These are phyloP conservation scores for Tinea pellionella DNA, from an alignment of 2,888 invertebrate genomes.

Conservation along the genomic window DNA sequence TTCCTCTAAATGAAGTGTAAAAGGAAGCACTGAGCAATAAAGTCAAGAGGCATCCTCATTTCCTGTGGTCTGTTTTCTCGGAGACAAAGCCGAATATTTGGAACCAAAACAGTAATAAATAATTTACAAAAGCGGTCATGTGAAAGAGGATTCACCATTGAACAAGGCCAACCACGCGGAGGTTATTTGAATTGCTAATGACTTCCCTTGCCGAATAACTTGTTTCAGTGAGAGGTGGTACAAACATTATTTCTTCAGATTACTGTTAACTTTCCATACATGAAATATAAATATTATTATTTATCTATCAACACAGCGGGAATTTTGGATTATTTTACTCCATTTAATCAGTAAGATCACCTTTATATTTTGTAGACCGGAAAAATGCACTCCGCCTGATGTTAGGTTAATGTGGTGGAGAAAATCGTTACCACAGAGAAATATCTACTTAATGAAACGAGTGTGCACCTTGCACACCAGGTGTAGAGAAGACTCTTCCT, in stretches of 20 bases:
- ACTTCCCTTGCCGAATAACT: slow-evolving; percentile 49
- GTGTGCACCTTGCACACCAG: too few species aligned
- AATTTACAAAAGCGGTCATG: slow-evolving; percentile 61
- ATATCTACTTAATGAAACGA: too few species aligned
- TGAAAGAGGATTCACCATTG: slow-evolving; percentile 49
- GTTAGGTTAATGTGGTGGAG: too few species aligned
- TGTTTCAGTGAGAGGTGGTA: slow-evolving; percentile 24
- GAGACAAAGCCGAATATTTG: slow-evolving; percentile 46
- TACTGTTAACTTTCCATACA: neutral
- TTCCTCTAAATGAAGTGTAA: neutral
- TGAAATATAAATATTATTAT: too few species aligned
- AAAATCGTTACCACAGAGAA: too few species aligned
- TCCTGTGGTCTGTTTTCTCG: slow-evolving; percentile 22
- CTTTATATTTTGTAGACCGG: too few species aligned
- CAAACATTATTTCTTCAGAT: slow-evolving; percentile 26
- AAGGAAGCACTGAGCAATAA: neutral
- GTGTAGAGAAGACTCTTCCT: too few species aligned
- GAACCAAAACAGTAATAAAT: slow-evolving; percentile 58
- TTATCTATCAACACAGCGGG: too few species aligned
- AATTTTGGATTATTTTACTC: too few species aligned
- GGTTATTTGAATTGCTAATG: slow-evolving; percentile 64
- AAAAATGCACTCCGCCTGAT: too few species aligned
- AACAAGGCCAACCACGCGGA: slow-evolving; percentile 41
- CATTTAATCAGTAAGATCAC: too few species aligned
- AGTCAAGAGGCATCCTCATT: slow-evolving; percentile 2